Conservation (phyloP, 2,888 invertebrate genomes). For the Eristalinus sepulchralis region DNA sequence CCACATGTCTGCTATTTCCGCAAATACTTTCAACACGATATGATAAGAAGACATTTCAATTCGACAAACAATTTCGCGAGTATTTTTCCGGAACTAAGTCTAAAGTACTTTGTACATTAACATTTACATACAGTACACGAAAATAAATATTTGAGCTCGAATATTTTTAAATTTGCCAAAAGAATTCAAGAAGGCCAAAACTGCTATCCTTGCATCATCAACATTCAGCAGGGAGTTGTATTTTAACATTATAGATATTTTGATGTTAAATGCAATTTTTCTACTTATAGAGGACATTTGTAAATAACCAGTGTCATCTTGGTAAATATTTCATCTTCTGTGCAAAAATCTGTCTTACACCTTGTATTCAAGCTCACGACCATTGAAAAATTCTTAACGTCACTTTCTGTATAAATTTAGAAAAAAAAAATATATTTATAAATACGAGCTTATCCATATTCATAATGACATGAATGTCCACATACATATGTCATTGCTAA, state of each 20-base stretch:
- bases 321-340: background rate
- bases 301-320: background rate
- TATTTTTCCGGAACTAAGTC: background rate
- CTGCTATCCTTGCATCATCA: background rate
- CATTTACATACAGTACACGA: background rate
- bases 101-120: background rate
- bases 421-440: conserved; percentile 38
- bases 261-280: background rate
- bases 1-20: too few relatives aligned
- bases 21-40: too few relatives aligned
- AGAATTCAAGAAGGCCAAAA: background rate
- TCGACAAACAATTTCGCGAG: background rate
- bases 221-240: background rate
- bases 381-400: conserved; percentile 17
- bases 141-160: background rate
- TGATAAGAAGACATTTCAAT: too few relatives aligned
- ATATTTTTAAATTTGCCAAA: background rate
- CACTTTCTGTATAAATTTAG: conserved; percentile 43
- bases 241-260: too few relatives aligned
- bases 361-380: background rate
- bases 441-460: conserved; percentile 9
- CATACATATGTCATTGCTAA: background rate
- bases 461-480: background rate
- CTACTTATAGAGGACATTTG: background rate
- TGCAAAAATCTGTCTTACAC: background rate